phyloP scores from a whole-genome alignment of 2,797 vertebrate genomes.

The Catamblyrhynchus diadema region DNA sequence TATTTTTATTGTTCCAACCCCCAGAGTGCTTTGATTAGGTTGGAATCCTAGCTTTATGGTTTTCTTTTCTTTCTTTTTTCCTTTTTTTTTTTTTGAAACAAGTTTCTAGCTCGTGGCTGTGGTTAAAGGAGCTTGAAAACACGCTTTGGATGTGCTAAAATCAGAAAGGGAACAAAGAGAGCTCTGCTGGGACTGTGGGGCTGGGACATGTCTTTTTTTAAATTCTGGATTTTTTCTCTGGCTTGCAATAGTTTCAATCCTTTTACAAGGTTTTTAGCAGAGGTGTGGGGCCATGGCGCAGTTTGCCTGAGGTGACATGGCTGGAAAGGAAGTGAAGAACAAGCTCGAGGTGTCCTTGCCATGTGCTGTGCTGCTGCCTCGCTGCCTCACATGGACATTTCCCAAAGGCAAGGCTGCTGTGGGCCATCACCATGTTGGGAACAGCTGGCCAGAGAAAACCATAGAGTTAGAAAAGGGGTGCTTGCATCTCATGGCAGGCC shows the following conservation, averaged over 20 bases:
- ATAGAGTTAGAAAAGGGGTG: background rate
- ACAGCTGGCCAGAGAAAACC: background rate
- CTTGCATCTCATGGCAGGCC: background rate
- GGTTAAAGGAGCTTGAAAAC: constrained; percentile 18
- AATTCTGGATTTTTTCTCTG: background rate
- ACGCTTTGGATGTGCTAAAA: background rate
- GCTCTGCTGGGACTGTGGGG: background rate
- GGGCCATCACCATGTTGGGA: accelerated
- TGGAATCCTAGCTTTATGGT: background rate
- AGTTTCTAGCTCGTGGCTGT: background rate
- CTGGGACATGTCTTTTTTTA: background rate
- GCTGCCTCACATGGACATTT: background rate
- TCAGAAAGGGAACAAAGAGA: background rate
- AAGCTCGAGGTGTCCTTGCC: accelerated
- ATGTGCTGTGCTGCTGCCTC: accelerated
- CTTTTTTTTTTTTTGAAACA: background rate
- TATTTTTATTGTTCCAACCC: constrained; percentile 25
- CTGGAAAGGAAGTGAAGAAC: background rate
- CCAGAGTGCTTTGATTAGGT: constrained; percentile 32
- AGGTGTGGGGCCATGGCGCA: background rate
- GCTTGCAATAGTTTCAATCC: background rate
- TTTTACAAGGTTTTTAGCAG: background rate
- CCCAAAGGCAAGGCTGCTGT: background rate
- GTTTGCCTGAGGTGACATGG: background rate
- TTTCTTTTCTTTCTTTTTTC: background rate